Conservation (phyloP, 2,888 invertebrate species). For the Colletes collaris region DNA sequence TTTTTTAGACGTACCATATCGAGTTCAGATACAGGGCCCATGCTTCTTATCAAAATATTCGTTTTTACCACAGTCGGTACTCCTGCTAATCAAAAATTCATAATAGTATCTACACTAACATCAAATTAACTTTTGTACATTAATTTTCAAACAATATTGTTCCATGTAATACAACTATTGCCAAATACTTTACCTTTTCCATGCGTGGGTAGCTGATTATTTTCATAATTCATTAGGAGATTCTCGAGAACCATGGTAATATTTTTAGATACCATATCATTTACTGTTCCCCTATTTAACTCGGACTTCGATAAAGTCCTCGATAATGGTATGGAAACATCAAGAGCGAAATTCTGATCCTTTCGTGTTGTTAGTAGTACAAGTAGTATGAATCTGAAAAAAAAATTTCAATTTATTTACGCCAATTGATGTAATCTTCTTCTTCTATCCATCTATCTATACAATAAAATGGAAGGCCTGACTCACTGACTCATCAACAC, state of each 20-base stretch:
- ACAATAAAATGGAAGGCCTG: too few species aligned
- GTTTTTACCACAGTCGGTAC: conserved; percentile 93
- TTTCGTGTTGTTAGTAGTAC: conserved; percentile 69
- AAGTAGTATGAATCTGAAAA: conserved; percentile 46
- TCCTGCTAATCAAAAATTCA: conserved; percentile 84
- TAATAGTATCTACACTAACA: not conserved
- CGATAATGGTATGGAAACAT: conserved; percentile 16
- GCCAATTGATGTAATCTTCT: not conserved
- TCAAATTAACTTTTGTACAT: too few species aligned
- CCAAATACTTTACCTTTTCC: conserved; percentile 87
- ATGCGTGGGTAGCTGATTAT: conserved; percentile 94
- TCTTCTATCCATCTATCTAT: too few species aligned
- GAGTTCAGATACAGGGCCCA: conserved; percentile 95
- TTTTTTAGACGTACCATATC: conserved; percentile 89
- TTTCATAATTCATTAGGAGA: conserved; percentile 94
- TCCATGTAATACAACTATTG: too few species aligned
- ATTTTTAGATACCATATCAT: conserved; percentile 91
- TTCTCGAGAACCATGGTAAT: conserved; percentile 94
- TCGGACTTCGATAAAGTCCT: conserved; percentile 64
- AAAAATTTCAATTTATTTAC: not conserved
- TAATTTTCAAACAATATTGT: too few species aligned
- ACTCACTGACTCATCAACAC: too few species aligned
- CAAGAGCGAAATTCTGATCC: conserved; percentile 60
- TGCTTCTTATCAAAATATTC: conserved; percentile 94
- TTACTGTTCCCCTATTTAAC: conserved; percentile 84